Evolutionary conservation across 2,888 invertebrate genomes (phyloP), one percentile per base, ranked within the genome.

Genomic region (Epirrhoe alternata): DNA sequence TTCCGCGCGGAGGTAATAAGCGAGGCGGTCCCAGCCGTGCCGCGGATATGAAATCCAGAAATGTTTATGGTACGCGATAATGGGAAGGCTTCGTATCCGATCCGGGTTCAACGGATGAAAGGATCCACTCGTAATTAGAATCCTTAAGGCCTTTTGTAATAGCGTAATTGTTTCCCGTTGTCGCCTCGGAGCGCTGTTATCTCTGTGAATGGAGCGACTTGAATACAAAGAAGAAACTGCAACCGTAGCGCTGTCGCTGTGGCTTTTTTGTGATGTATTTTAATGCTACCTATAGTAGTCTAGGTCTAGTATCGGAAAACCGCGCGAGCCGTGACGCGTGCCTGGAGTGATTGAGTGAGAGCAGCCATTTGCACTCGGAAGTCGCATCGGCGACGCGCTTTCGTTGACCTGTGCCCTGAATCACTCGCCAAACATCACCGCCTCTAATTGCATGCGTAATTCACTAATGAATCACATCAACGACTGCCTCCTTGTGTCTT

Each of bases 1-100:
- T 91, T 90, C 90, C 89, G 85, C 87, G 87, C 84, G 84, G 86
- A 88, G 90, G 89, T 90, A 92, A 92, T 92, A 92, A 91, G 88
- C 83, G 86, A 80, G 81, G 86, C 85, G 86, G 84, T 80, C 84
- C 88, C 84, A 84, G 83, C 86, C 87, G 88, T 88, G 87, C 88
- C 89, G 86, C 86, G 89, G 89, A 92, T 92, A 92, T 92, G 89
- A 90, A 92, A 92, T 88, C 86, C 89, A 88, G 86, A 90, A 92
- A 90, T 90, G 91, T 93, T 92, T 92, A 91, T 86, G 85, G 86
- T 81, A 80, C 84, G 82, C 85, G 88, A 89, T 92, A 90, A 92
- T 89, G 86, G 86, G 83, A 81, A 76, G 86, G 83, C 83, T 85
- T 81, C 86, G 86, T 85, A 89, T 88, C 89, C 87, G 90, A 92